These are phyloP conservation scores for Montipora foliosa DNA, from an alignment of 64 coral and sea anemone genomes.

Conservation along the genomic window DNA sequence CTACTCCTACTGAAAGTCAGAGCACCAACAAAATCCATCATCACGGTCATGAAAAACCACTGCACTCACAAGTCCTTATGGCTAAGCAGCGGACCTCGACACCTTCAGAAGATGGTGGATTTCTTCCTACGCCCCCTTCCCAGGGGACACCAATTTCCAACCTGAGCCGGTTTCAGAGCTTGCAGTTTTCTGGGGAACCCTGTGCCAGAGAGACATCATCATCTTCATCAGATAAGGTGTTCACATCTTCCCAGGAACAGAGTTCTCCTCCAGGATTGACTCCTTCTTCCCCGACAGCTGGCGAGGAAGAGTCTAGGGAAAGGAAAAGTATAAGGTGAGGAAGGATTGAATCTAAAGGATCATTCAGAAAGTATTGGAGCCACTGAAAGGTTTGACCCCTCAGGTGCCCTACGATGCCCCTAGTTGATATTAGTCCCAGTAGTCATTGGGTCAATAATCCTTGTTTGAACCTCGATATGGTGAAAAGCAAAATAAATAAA, in stretches of 20 bases:
- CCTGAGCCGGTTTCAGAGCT: slow-evolving; percentile 59
- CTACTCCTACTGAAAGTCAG: slow-evolving; percentile 67
- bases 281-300: slow-evolving; percentile 82
- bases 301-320: background rate
- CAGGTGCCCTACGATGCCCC: too few species aligned
- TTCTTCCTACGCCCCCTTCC: slow-evolving; percentile 48
- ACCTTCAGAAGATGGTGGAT: slow-evolving; percentile 39
- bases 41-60: background rate
- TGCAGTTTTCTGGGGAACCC: slow-evolving; percentile 81
- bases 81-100: slow-evolving; percentile 66
- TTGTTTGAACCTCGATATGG: too few species aligned
- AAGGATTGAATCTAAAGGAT: background rate
- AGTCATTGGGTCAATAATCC: too few species aligned
- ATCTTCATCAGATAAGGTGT: slow-evolving; percentile 45
- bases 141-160: slow-evolving; percentile 66
- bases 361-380: too few species aligned
- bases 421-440: too few species aligned
- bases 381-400: too few species aligned
- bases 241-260: slow-evolving; percentile 38
- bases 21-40: background rate
- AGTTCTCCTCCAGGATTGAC: slow-evolving; percentile 29
- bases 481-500: too few species aligned
- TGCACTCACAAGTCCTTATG: slow-evolving; percentile 44
- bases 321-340: slow-evolving; percentile 5
- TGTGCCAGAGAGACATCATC: slow-evolving; percentile 56